Conservation (phyloP, 2,888 invertebrate genomes). For the Brachynemurus nebulosus region DNA sequence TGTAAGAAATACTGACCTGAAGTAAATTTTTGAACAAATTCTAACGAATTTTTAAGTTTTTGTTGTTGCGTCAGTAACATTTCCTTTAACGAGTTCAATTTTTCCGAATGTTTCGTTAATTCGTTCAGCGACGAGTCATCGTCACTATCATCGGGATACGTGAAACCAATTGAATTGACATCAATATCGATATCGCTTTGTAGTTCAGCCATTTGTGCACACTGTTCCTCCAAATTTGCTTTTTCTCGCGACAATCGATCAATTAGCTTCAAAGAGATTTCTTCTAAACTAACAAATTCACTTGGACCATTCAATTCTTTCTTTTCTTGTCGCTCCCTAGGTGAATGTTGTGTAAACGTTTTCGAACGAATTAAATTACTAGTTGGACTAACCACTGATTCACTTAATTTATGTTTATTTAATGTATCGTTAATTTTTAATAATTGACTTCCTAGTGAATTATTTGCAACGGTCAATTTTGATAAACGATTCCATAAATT, state of each 20-base stretch:
- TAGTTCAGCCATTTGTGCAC: conserved; percentile 50
- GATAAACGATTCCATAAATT: conserved; percentile 64
- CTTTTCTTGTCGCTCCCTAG: conserved; percentile 39
- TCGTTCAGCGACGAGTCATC: conserved; percentile 47
- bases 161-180: conserved; percentile 46
- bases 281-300: conserved; percentile 48
- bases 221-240: conserved; percentile 51
- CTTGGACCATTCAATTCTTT: conserved; percentile 28
- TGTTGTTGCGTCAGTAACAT: conserved; percentile 46
- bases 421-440: conserved; percentile 38
- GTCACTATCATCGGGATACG: conserved; percentile 43
- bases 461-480: conserved; percentile 44
- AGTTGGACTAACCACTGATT: conserved; percentile 12
- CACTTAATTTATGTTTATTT: conserved; percentile 28
- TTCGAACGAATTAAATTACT: conserved; percentile 40
- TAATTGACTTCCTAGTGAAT: conserved; percentile 36
- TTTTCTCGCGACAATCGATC: conserved; percentile 56
- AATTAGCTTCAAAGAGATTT: conserved; percentile 57
- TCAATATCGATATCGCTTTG: conserved; percentile 42
- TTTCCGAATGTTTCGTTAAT: conserved; percentile 48
- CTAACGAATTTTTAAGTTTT: conserved; percentile 37
- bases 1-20: conserved; percentile 28
- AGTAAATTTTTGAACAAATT: conserved; percentile 31
- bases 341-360: conserved; percentile 54
- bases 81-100: conserved; percentile 45